Conservation (phyloP, 2,113 vertebrate species). For the Sylvilagus bachmani region DNA sequence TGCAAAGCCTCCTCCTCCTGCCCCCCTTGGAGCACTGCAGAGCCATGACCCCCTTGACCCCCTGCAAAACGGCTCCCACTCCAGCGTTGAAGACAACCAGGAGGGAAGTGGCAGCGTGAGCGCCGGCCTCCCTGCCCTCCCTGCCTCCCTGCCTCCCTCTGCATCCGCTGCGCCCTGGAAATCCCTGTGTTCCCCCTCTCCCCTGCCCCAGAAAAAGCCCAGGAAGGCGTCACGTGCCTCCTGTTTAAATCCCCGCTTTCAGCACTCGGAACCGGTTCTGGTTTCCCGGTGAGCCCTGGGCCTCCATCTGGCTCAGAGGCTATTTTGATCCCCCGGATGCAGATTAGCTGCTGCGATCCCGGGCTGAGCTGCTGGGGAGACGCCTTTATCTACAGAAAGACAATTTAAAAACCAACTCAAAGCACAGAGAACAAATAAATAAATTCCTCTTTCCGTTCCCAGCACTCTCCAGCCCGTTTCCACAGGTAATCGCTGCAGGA, state of each 20-base stretch:
- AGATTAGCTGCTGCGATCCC: slow-evolving; percentile 63
- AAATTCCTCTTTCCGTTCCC: slow-evolving; percentile 75
- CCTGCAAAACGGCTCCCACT: slow-evolving; percentile 11
- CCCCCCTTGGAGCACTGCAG: background rate
- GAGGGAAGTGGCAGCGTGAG: background rate
- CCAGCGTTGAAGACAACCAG: background rate
- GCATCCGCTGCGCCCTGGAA: background rate
- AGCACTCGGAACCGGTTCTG: slow-evolving; percentile 39
- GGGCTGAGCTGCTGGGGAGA: slow-evolving; percentile 62
- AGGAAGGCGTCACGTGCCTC: slow-evolving; percentile 57
- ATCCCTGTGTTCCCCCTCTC: background rate
- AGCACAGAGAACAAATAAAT: slow-evolving; percentile 81
- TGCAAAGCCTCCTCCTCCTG: background rate
- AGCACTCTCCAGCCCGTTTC: slow-evolving; percentile 57
- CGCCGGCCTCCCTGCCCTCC: background rate
- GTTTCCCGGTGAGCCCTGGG: slow-evolving; percentile 53
- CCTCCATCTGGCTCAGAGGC: slow-evolving; percentile 78
- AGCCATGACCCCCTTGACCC: background rate
- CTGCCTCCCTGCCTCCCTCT: background rate
- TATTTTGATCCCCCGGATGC: slow-evolving; percentile 63
- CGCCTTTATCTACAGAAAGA: slow-evolving; percentile 71
- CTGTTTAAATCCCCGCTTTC: slow-evolving; percentile 55
- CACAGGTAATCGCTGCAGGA: slow-evolving; percentile 80
- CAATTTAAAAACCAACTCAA: slow-evolving; percentile 70
- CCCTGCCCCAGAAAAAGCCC: slow-evolving; percentile 66